Conservation (phyloP, 2,888 invertebrate genomes). For the Sipha maydis region DNA sequence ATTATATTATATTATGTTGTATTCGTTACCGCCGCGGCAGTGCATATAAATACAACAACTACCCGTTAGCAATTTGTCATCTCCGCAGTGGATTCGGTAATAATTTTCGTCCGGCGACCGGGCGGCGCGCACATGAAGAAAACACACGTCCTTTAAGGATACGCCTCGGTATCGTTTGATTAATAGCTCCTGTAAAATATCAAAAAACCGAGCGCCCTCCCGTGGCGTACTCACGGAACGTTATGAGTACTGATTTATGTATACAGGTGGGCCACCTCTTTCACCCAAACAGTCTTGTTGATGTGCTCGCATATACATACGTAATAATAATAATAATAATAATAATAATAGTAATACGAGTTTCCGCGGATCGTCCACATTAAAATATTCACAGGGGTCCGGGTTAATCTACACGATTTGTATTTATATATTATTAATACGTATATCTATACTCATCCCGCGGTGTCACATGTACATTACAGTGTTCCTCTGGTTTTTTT, state of each 20-base stretch:
- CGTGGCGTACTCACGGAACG: conserved; percentile 23
- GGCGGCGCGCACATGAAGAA: conserved; percentile 44
- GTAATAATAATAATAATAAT: neutral
- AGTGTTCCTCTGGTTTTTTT: neutral
- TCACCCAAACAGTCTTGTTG: conserved; percentile 30
- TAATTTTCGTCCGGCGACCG: conserved; percentile 42
- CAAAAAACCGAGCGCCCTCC: conserved; percentile 52
- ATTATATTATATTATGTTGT: too few species aligned
- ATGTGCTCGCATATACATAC: neutral
- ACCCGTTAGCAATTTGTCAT: conserved; percentile 48
- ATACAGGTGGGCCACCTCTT: conserved; percentile 42
- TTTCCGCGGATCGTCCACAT: conserved; percentile 27
- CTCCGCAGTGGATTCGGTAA: conserved; percentile 40
- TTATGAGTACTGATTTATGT: conserved; percentile 54
- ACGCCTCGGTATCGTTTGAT: conserved; percentile 47
- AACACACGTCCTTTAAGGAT: conserved; percentile 33
- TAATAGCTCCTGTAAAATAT: conserved; percentile 57
- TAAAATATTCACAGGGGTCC: conserved; percentile 54
- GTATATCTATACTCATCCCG: neutral
- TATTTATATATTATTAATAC: conserved; percentile 7
- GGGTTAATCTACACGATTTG: conserved; percentile 28
- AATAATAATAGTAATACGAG: conserved; percentile 3
- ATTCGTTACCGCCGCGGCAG: neutral
- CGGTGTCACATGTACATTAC: neutral
- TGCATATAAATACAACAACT: conserved; percentile 9